Conservation (phyloP, 2,888 invertebrate genomes). For the Dusona sp. region DNA sequence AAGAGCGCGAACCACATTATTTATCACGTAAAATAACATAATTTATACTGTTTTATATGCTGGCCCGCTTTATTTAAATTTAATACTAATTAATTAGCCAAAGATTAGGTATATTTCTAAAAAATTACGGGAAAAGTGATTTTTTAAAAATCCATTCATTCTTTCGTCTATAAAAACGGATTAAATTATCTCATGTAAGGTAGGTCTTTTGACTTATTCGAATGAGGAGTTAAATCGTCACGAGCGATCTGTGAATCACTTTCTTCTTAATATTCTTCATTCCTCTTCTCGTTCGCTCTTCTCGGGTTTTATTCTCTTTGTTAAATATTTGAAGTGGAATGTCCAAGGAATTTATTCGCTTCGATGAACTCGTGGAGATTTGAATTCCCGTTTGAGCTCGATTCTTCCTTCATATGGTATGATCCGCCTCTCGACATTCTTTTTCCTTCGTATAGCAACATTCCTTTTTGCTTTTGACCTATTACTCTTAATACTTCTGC, state of each 20-base stretch:
- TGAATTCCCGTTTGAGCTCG: constrained; percentile 33
- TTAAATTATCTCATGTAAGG: constrained; percentile 38
- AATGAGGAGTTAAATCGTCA: constrained; percentile 11
- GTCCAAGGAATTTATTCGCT: constrained; percentile 27
- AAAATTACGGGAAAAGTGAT: not conserved
- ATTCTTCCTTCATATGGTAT: not conserved
- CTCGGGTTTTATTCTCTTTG: constrained; percentile 35
- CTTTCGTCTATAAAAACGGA: not conserved
- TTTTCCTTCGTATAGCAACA: not conserved
- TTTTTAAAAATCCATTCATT: constrained; percentile 9
- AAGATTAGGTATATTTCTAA: not conserved
- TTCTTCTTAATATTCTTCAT: constrained; percentile 32
- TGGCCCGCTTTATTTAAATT: not conserved
- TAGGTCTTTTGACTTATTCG: constrained; percentile 41
- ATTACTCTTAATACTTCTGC: not conserved
- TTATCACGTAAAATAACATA: not conserved
- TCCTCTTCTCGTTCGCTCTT: not conserved
- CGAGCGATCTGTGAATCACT: constrained; percentile 19
- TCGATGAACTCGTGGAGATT: constrained; percentile 16
- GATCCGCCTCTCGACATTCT: constrained; percentile 5
- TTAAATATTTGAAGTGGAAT: constrained; percentile 38
- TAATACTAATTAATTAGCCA: not conserved
- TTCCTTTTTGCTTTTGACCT: not conserved
- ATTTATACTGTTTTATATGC: not conserved
- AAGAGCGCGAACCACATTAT: not conserved